A percentile compares a stretch with the other conserved stretches of the same genome.
phyloP scores from a whole-genome alignment of 2,888 invertebrate species.

The Aradus depressus region DNA sequence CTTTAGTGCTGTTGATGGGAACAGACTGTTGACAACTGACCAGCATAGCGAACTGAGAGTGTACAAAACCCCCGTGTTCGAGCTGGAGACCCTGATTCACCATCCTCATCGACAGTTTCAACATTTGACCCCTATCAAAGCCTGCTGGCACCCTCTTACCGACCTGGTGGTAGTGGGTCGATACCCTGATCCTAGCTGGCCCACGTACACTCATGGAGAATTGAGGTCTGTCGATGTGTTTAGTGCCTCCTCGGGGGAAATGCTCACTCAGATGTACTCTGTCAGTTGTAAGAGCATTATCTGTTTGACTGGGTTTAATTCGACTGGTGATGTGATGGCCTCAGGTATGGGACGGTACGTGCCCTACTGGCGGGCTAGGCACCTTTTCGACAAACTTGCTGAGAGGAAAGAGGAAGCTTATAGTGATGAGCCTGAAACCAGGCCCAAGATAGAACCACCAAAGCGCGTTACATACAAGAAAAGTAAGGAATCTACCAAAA shows the following conservation, averaged over 20 bases:
- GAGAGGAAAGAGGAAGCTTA: not conserved
- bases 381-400: not conserved
- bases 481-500: conserved; percentile 1
- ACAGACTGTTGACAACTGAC: conserved; percentile 37
- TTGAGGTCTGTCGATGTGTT: conserved; percentile 37
- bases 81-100: conserved; percentile 34
- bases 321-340: conserved; percentile 34
- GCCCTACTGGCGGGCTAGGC: conserved; percentile 18
- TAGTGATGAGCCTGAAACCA: not conserved
- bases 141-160: conserved; percentile 39
- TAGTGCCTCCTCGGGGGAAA: conserved; percentile 34
- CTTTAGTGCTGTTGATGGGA: conserved; percentile 35
- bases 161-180: conserved; percentile 38
- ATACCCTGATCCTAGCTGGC: conserved; percentile 37
- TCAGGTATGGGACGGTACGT: conserved; percentile 22
- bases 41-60: conserved; percentile 34
- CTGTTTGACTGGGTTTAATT: conserved; percentile 36
- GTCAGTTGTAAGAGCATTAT: conserved; percentile 29
- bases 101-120: conserved; percentile 40
- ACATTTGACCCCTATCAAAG: conserved; percentile 39
- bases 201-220: conserved; percentile 32
- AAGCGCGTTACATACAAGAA: not conserved
- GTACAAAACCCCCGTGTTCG: conserved; percentile 36
- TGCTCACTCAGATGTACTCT: conserved; percentile 22
- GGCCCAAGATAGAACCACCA: not conserved